Conservation (phyloP, 2,113 vertebrate species). For the Stigmatopora nigra region DNA sequence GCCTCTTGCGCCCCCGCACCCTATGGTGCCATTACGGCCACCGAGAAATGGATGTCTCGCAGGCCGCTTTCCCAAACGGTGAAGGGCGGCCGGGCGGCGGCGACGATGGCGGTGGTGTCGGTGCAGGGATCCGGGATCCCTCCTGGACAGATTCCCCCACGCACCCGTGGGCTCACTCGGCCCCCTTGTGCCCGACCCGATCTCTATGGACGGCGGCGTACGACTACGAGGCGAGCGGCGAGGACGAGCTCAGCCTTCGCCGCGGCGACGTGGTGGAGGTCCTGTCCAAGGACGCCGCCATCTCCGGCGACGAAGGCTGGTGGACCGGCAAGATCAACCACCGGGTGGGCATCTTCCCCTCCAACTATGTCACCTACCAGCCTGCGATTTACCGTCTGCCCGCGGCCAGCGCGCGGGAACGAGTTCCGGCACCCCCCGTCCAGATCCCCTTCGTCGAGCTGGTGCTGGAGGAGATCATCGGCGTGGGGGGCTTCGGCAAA, state of each 20-base stretch:
- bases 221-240: slow-evolving; percentile 81
- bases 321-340: slow-evolving; percentile 84
- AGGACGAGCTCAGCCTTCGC: slow-evolving; percentile 82
- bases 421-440: slow-evolving; percentile 66
- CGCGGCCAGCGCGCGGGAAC: slow-evolving; percentile 36
- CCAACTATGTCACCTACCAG: slow-evolving; percentile 80
- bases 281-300: slow-evolving; percentile 79
- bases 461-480: slow-evolving; percentile 85
- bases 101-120: slow-evolving; percentile 10
- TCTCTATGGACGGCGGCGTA: slow-evolving; percentile 81
- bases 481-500: slow-evolving; percentile 91
- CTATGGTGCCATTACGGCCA: slow-evolving; percentile 69
- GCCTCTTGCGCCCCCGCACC: slow-evolving; percentile 51
- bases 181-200: slow-evolving; percentile 64
- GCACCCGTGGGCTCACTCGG: slow-evolving; percentile 71
- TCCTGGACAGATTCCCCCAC: slow-evolving; percentile 61
- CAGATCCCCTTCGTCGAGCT: slow-evolving; percentile 81
- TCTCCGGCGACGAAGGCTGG: slow-evolving; percentile 85
- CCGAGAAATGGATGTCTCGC: slow-evolving; percentile 75
- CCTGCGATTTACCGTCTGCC: slow-evolving; percentile 64
- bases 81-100: slow-evolving; percentile 66
- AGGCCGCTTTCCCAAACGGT: slow-evolving; percentile 77
- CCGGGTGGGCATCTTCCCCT: slow-evolving; percentile 82
- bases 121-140: slow-evolving; percentile 37
- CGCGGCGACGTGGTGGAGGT: slow-evolving; percentile 82